Base-by-base conservation (phyloP, 2,113 vertebrate genomes). In the Chaetodon trifascialis region DNA sequence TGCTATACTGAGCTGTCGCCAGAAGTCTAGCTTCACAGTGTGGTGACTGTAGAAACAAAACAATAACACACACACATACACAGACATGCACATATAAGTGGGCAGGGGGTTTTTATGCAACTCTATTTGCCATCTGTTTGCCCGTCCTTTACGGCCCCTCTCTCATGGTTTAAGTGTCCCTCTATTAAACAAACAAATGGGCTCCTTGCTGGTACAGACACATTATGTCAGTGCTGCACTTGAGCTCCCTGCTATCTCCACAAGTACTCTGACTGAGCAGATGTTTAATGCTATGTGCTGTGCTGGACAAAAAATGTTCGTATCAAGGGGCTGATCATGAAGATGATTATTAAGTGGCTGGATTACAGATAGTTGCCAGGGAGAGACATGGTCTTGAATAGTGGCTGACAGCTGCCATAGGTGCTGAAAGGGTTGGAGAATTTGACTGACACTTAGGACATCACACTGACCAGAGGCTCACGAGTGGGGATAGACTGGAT, bases 381-480 rank as follows among this genome's bases (percentile, higher is more conserved):
- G 72, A 82, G 47, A 64, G 42, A 60, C 58, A 72, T 46, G 63
- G 60, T 52, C 58, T 60, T 63, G 55, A 91, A 73, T 71, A 86
- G 66, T 5, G 4, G 69, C 79, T 90, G 91, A 92, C 93, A 94
- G 92, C 90, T 94, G 94, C 79, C 69, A 44, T 23, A 76, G 74
- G 86, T 83, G 88, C 76, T 86, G 88, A 89, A 83, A 91, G 78
- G 78, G 71, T 56, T 7, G 7, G 66, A 86, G 79, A 74, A 67
- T 87, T 78, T 81, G 73, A 88, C 67, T 89, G 91, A 83, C 88
- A 88, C 72, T 78, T 80, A 54, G 73, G 66, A 84, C 80, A 85
- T 83, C 49, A 16, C 73, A 64, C 55, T 73, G 82, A 85, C 82
- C 69, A 83, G 71, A 77, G 67, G 90, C 78, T 89, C 77, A 77